These are phyloP conservation scores for Spicauda simplicius DNA, from an alignment of 2,888 invertebrate species.

Conservation along the genomic window DNA sequence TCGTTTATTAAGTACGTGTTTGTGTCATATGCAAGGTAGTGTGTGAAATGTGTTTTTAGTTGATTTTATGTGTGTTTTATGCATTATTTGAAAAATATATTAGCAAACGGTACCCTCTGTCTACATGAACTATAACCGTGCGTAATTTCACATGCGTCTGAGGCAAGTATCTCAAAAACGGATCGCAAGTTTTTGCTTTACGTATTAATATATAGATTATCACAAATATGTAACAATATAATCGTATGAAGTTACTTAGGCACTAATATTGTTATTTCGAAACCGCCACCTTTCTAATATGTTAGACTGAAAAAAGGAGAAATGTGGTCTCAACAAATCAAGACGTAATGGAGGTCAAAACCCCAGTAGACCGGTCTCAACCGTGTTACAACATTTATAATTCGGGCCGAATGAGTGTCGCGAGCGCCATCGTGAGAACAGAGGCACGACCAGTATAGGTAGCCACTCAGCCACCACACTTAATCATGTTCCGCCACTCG, in stretches of 20 bases:
- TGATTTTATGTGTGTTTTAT: too few relatives aligned
- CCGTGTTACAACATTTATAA: slow-evolving; percentile 68
- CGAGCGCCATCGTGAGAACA: slow-evolving; percentile 82
- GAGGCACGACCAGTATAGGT: slow-evolving; percentile 52
- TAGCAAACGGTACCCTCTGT: too few relatives aligned
- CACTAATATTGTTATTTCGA: background rate
- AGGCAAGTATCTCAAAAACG: too few relatives aligned
- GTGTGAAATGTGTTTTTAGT: too few relatives aligned
- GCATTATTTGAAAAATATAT: too few relatives aligned
- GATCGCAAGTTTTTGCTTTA: too few relatives aligned
- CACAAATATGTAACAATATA: too few relatives aligned
- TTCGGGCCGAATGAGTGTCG: slow-evolving; percentile 57
- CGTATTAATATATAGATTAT: too few relatives aligned
- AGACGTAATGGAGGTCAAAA: slow-evolving; percentile 40
- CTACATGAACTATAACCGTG: too few relatives aligned
- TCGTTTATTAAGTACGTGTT: too few relatives aligned
- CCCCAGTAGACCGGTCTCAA: slow-evolving; percentile 63
- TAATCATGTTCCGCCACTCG: slow-evolving; percentile 18
- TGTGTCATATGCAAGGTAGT: too few relatives aligned
- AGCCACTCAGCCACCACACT: slow-evolving; percentile 39
- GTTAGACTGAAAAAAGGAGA: slow-evolving; percentile 24
- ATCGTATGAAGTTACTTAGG: background rate
- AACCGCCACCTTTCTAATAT: slow-evolving; percentile 27
- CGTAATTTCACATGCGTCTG: too few relatives aligned
- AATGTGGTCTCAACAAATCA: slow-evolving; percentile 21